Percentiles rank a stretch among this genome's conserved stretches.
phyloP scores from a whole-genome alignment of 23 tunicate genomes.

The Halocynthia aurantium region DNA sequence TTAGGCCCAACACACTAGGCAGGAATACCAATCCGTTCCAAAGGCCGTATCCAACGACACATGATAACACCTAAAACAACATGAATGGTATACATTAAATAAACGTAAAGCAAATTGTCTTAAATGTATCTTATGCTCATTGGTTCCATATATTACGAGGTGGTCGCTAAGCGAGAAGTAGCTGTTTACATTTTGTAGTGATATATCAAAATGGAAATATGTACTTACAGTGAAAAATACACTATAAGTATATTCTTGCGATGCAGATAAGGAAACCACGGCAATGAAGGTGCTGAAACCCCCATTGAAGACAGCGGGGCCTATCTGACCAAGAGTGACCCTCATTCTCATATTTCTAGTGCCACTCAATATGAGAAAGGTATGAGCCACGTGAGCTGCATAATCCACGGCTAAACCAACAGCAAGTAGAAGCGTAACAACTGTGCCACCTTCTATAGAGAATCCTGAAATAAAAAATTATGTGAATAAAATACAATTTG shows the following conservation, averaged over 20 bases:
- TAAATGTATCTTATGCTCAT: too few species aligned
- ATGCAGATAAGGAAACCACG: background rate
- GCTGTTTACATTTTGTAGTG: too few species aligned
- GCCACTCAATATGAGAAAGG: background rate
- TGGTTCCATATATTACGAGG: too few species aligned
- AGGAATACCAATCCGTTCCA: too few species aligned
- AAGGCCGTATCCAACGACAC: conserved; percentile 21
- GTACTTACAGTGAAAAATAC: conserved; percentile 5
- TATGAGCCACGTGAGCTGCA: background rate
- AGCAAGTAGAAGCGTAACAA: background rate
- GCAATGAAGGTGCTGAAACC: conserved; percentile 12
- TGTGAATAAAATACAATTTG: too few species aligned
- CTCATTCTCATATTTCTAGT: background rate
- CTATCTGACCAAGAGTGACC: background rate
- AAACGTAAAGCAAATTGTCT: too few species aligned
- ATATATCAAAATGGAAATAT: background rate
- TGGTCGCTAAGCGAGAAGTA: too few species aligned
- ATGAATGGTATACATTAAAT: too few species aligned
- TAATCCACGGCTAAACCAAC: conserved; percentile 12
- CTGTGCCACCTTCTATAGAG: conserved; percentile 17
- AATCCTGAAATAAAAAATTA: background rate
- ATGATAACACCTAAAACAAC: conserved; percentile 11
- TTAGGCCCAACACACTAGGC: too few species aligned
- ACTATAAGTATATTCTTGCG: background rate
- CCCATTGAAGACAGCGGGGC: conserved; percentile 13